These are phyloP conservation scores for Ploceus nigricollis DNA, from an alignment of 2,113 vertebrate genomes.

Conservation along the genomic window DNA sequence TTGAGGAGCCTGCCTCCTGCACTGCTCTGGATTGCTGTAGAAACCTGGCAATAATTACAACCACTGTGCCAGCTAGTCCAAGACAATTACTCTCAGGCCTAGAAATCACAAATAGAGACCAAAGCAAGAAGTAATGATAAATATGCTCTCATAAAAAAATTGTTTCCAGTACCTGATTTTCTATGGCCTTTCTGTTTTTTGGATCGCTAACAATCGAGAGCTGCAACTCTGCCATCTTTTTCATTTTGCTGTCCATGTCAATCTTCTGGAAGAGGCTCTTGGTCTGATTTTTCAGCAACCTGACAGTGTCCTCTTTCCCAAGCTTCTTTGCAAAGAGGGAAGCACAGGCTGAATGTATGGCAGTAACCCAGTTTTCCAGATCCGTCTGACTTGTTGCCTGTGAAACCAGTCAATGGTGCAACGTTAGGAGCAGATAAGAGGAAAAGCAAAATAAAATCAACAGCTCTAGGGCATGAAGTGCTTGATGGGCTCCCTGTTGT, in stretches of 20 bases:
- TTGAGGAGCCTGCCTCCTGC: neutral
- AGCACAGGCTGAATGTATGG: conserved; percentile 93
- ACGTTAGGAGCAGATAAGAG: neutral
- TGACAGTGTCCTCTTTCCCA: conserved; percentile 92
- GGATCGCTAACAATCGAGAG: conserved; percentile 88
- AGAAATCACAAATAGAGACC: neutral
- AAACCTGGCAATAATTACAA: neutral
- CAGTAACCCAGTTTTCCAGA: conserved; percentile 96
- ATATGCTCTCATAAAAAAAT: neutral
- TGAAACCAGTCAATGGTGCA: neutral
- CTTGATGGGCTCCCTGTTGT: neutral
- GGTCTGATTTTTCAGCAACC: conserved; percentile 86
- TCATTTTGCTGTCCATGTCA: conserved; percentile 98
- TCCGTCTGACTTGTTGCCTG: conserved; percentile 96
- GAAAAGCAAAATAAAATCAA: neutral
- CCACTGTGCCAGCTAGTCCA: neutral
- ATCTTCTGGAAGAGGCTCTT: conserved; percentile 91
- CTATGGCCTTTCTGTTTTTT: conserved; percentile 94
- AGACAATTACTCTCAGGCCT: neutral
- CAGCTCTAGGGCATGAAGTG: neutral
- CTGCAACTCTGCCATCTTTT: conserved; percentile 96
- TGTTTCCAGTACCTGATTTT: conserved; percentile 84
- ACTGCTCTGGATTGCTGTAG: neutral
- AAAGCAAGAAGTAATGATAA: neutral
- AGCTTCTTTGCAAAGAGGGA: conserved; percentile 92